phyloP scores from a whole-genome alignment of 2,888 invertebrate species.

The Sepiola atlantica region DNA sequence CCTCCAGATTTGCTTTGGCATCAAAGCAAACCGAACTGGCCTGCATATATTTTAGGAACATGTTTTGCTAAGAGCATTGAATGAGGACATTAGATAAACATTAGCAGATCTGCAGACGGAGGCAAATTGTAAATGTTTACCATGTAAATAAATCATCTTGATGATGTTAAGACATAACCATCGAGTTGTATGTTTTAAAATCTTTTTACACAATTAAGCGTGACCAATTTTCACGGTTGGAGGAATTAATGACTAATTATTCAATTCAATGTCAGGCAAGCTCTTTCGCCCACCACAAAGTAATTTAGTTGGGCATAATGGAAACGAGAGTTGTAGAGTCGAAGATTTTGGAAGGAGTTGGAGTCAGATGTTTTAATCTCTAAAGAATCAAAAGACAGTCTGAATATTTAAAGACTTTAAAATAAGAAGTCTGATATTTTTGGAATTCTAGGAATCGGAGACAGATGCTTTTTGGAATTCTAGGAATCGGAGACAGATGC shows the following conservation, averaged over 20 bases:
- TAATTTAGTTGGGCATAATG: not conserved
- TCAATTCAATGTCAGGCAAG: not conserved
- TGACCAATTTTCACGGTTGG: not conserved
- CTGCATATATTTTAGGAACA: not conserved
- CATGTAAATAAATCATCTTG: not conserved
- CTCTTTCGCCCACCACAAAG: not conserved
- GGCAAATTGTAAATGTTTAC: not conserved
- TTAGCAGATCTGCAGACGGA: not conserved
- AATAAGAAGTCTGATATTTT: no score
- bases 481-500: no score
- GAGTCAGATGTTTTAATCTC: no score
- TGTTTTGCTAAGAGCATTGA: slow-evolving; percentile 25
- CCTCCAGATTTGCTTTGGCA: not conserved
- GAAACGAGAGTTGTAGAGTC: no score
- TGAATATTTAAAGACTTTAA: no score
- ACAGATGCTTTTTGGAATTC: no score
- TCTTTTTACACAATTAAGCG: no score
- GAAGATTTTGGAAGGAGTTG: no score
- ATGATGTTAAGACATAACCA: not conserved
- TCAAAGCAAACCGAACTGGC: not conserved
- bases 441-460: no score
- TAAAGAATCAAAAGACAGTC: no score
- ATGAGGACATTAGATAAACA: not conserved
- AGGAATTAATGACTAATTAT: not conserved
- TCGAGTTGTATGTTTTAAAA: no score